Conservation (phyloP, 2,113 vertebrate species). For the Colinus virginianus region DNA sequence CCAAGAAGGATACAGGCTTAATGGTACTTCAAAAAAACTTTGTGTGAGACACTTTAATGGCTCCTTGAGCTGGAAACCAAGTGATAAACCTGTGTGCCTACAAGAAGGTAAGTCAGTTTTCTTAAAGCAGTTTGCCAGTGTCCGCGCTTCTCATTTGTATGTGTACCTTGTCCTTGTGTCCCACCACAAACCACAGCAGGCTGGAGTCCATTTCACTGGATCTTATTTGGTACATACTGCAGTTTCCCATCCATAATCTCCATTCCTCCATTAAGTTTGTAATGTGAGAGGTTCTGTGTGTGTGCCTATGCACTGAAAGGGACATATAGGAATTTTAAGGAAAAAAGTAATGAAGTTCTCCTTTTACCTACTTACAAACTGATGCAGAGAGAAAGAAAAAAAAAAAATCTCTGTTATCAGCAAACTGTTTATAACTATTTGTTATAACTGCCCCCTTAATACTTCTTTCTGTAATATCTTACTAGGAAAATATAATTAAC, state of each 20-base stretch:
- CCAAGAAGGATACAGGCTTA: conserved; percentile 84
- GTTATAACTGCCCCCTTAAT: background rate
- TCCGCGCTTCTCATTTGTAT: background rate
- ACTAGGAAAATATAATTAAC: background rate
- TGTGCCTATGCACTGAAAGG: background rate
- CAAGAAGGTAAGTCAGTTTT: conserved; percentile 82
- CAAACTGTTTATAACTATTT: background rate
- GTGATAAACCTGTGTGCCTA: conserved; percentile 82
- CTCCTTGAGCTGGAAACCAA: conserved; percentile 85
- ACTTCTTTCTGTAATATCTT: conserved; percentile 4
- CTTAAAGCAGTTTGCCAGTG: background rate
- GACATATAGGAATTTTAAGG: background rate
- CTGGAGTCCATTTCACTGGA: background rate
- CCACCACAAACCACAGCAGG: background rate
- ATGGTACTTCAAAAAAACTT: conserved; percentile 83
- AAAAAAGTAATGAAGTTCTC: background rate
- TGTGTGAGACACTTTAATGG: conserved; percentile 83
- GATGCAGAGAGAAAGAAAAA: background rate
- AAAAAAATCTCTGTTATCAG: background rate
- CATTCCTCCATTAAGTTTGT: background rate
- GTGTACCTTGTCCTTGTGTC: background rate
- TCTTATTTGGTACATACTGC: background rate
- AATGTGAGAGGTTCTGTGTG: background rate
- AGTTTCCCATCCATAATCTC: background rate
- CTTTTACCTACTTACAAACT: background rate